These are phyloP conservation scores for Candoia aspera DNA, from an alignment of 2,113 vertebrate species.

Conservation along the genomic window DNA sequence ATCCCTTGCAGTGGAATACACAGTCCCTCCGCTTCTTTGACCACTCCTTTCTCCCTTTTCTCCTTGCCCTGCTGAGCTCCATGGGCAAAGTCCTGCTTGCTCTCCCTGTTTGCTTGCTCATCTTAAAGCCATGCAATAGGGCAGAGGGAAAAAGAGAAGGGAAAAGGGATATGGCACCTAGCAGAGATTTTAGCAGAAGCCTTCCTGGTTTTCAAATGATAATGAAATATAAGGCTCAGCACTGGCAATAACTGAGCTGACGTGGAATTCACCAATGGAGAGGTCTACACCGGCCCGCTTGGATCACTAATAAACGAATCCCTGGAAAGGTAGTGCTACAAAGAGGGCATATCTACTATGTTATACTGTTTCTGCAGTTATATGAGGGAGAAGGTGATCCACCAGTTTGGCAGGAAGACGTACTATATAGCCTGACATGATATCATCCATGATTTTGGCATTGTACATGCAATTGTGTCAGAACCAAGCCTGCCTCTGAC, in stretches of 20 bases:
- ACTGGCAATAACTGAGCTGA: not conserved
- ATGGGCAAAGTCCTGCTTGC: not conserved
- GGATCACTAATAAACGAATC: not conserved
- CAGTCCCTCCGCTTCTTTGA: not conserved
- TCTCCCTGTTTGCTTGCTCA: not conserved
- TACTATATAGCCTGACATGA: not conserved
- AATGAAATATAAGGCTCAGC: not conserved
- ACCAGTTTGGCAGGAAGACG: not conserved
- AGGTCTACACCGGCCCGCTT: not conserved
- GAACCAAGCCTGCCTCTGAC: no score
- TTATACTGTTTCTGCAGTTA: not conserved
- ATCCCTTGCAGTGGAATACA: not conserved
- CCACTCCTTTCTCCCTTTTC: not conserved
- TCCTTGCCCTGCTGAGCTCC: not conserved
- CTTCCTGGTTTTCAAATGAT: not conserved
- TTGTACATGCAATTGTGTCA: not conserved
- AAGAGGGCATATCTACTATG: not conserved
- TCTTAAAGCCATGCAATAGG: not conserved
- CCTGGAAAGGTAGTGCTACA: not conserved
- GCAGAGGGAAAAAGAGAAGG: not conserved
- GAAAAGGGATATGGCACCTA: not conserved
- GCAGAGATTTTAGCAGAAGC: not conserved
- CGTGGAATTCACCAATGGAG: not conserved
- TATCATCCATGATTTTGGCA: not conserved
- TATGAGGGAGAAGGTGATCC: not conserved